Evolutionary conservation across 92 coral and sea anemone genomes (phyloP).

Genomic region (Phenganax marumi): DNA sequence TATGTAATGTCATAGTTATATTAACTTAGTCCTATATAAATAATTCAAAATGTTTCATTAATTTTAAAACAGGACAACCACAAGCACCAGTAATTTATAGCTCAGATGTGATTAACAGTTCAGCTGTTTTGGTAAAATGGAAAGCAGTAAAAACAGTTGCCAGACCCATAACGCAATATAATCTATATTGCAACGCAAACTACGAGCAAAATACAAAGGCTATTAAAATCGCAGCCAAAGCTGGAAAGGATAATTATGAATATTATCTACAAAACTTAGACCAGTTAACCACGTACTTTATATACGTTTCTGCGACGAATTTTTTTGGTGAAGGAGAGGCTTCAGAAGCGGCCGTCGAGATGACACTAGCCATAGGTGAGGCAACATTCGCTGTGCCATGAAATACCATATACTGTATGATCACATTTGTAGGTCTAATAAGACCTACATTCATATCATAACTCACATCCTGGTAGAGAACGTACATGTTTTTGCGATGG

Average conservation of each 20-base stretch:
- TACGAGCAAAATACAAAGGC: neutral
- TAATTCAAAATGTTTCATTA: neutral
- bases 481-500: no score
- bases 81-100: neutral
- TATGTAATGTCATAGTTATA: no score
- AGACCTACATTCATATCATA: no score
- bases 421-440: no score
- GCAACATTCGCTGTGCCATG: neutral
- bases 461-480: no score
- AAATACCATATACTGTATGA: neutral
- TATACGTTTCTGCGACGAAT: slow-evolving; percentile 20
- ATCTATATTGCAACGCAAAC: slow-evolving; percentile 11
- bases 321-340: slow-evolving; percentile 19
- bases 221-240: neutral
- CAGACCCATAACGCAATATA: neutral
- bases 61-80: slow-evolving; percentile 8
- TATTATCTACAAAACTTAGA: neutral
- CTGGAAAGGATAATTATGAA: neutral
- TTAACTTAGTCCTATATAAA: no score
- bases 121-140: slow-evolving; percentile 28
- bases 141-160: neutral
- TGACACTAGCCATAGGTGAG: slow-evolving; percentile 22
- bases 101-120: slow-evolving; percentile 19
- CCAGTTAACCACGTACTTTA: slow-evolving; percentile 19
- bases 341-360: neutral